Evolutionary conservation across 2,888 invertebrate species (phyloP).

Genomic region (Cerceris rybyensis): DNA sequence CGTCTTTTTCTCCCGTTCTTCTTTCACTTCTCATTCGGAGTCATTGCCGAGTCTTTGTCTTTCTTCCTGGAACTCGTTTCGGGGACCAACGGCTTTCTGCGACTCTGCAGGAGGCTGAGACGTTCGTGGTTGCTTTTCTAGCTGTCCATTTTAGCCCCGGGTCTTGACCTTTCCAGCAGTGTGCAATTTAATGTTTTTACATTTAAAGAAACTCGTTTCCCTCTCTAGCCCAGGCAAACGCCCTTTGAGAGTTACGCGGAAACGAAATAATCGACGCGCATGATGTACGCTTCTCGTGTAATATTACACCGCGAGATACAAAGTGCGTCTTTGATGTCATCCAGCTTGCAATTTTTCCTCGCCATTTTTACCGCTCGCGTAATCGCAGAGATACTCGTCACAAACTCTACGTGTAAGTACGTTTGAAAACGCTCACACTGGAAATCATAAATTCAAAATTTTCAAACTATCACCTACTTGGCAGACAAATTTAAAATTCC

Average conservation of each 20-base stretch:
- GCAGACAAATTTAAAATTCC: too few species aligned
- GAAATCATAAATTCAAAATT: too few species aligned
- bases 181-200: constrained; percentile 15
- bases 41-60: constrained; percentile 57
- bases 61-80: constrained; percentile 66
- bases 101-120: constrained; percentile 20
- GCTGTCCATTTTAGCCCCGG: constrained; percentile 17
- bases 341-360: too few species aligned
- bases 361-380: too few species aligned
- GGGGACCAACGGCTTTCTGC: constrained; percentile 41
- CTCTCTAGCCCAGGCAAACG: neutral
- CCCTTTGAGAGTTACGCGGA: neutral
- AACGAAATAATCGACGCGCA: too few species aligned
- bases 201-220: constrained; percentile 7
- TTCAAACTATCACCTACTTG: too few species aligned
- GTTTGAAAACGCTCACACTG: too few species aligned
- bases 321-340: too few species aligned
- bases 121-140: constrained; percentile 46
- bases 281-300: too few species aligned
- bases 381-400: too few species aligned
- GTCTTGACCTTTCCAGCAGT: neutral
- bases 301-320: too few species aligned
- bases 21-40: constrained; percentile 3
- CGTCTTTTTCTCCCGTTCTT: constrained; percentile 19
- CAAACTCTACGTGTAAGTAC: too few species aligned